Evolutionary conservation across 1,140 invertebrate genomes (phyloP).

Genomic region (Lineus longissimus): DNA sequence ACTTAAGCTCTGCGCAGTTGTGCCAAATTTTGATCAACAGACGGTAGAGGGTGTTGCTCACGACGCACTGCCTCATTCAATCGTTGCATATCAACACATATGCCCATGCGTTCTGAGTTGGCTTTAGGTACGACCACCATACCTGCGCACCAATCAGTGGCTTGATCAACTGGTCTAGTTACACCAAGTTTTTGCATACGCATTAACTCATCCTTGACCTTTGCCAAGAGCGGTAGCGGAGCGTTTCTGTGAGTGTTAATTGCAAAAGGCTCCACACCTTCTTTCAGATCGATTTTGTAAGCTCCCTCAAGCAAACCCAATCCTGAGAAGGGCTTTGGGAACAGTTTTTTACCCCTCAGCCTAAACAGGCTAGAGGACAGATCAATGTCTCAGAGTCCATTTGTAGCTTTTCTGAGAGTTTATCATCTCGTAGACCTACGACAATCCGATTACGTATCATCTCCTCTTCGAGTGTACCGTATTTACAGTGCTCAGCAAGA

Average conservation of each 20-base stretch:
- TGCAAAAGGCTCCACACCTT: neutral
- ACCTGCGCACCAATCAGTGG: neutral
- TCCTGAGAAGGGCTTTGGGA: neutral
- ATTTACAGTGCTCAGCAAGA: slow-evolving; percentile 44
- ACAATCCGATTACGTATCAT: slow-evolving; percentile 48
- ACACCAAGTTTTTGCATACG: neutral
- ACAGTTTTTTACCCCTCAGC: neutral
- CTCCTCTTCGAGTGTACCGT: slow-evolving; percentile 37
- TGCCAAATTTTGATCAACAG: neutral
- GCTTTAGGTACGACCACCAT: neutral
- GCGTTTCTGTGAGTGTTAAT: neutral
- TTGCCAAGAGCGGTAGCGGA: neutral
- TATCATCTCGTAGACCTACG: slow-evolving; percentile 26
- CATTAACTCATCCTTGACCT: neutral
- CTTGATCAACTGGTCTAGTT: neutral
- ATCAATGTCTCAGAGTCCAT: neutral
- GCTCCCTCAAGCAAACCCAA: neutral
- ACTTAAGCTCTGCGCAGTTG: neutral
- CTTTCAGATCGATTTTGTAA: neutral
- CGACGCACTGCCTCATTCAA: neutral
- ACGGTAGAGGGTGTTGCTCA: neutral
- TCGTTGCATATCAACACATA: no score
- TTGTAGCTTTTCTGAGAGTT: slow-evolving; percentile 12
- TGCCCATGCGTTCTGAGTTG: neutral
- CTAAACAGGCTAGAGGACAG: no score